phyloP scores from a whole-genome alignment of 2,888 invertebrate species.

The Ctenicera cuprea region DNA sequence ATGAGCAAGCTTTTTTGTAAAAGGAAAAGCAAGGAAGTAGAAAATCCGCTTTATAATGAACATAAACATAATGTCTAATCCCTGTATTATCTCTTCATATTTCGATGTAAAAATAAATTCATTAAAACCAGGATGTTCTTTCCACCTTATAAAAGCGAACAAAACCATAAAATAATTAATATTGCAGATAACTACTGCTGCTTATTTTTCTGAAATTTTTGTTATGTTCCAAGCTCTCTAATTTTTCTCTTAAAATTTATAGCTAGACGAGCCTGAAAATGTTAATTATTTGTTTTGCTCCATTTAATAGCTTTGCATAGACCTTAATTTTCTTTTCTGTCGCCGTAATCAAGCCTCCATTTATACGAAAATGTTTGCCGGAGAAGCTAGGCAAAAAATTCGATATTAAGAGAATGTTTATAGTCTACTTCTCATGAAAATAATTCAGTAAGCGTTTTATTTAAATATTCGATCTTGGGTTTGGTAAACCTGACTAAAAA shows the following conservation, averaged over 20 bases:
- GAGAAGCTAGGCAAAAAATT: too few relatives aligned
- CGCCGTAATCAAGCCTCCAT: background rate
- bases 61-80: background rate
- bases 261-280: background rate
- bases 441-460: too few relatives aligned
- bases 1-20: background rate
- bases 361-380: too few relatives aligned
- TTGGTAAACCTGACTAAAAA: too few relatives aligned
- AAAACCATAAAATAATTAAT: too few relatives aligned
- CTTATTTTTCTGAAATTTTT: too few relatives aligned
- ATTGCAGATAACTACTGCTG: too few relatives aligned
- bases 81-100: background rate
- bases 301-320: slow-evolving; percentile 7
- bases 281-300: slow-evolving; percentile 14
- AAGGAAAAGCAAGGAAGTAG: background rate
- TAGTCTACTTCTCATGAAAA: too few relatives aligned
- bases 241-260: background rate
- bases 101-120: background rate
- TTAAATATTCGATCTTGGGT: too few relatives aligned
- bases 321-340: slow-evolving; percentile 9
- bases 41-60: background rate
- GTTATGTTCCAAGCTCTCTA: too few relatives aligned
- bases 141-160: too few relatives aligned
- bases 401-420: too few relatives aligned
- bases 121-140: background rate